These are phyloP conservation scores for Busseola fusca DNA, from an alignment of 2,888 invertebrate species.

Conservation along the genomic window DNA sequence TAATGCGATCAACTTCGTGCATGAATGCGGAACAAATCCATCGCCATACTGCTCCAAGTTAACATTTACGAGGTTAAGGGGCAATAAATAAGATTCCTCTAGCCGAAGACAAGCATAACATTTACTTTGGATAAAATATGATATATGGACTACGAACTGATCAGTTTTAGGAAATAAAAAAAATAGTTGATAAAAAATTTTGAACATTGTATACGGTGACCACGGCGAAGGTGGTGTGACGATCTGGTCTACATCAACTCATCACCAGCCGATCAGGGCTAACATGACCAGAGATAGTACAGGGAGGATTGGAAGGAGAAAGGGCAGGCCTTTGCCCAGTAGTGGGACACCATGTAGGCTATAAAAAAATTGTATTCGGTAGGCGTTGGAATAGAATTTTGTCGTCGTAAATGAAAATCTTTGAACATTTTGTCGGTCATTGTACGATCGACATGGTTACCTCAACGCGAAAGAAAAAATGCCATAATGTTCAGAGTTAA, in stretches of 20 bases:
- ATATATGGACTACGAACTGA: constrained; percentile 28
- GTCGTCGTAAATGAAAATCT: not conserved
- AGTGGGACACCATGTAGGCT: no score
- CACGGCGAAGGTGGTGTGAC: no score
- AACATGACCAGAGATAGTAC: no score
- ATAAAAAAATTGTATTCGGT: constrained; percentile 16
- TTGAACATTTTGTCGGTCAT: not conserved
- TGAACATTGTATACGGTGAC: no score
- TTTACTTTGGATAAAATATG: constrained; percentile 67
- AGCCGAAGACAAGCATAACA: constrained; percentile 76
- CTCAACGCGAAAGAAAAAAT: constrained; percentile 4
- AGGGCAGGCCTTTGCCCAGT: no score
- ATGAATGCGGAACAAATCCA: not conserved
- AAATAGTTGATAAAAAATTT: constrained; percentile 44
- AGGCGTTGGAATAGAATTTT: constrained; percentile 2
- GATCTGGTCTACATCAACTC: no score
- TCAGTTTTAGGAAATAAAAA: constrained; percentile 40
- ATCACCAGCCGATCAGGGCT: no score
- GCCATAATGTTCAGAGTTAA: constrained; percentile 5
- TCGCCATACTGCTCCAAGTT: not conserved
- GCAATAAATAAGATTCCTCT: constrained; percentile 57
- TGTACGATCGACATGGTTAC: constrained; percentile 1
- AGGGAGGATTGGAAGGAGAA: no score
- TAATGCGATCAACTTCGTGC: not conserved
- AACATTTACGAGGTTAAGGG: constrained; percentile 57